Evolutionary conservation across 2,797 vertebrate species (phyloP).

Genomic region (Cygnus olor): DNA sequence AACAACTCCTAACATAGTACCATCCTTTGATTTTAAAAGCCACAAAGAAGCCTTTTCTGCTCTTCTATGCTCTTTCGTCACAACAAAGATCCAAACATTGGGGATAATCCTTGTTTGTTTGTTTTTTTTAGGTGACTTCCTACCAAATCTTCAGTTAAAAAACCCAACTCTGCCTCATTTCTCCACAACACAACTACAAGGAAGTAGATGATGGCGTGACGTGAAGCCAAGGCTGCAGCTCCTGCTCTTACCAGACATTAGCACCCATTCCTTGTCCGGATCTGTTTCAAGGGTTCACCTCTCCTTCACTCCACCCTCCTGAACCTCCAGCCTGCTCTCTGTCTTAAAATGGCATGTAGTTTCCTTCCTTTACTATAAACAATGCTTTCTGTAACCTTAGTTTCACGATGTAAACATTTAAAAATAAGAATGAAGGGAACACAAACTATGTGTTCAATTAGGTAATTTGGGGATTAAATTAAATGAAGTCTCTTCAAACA

Average conservation of each 20-base stretch:
- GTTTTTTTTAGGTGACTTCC: background rate
- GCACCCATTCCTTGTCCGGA: background rate
- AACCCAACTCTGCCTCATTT: background rate
- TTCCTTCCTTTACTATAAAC: constrained; percentile 69
- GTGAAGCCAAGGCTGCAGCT: background rate
- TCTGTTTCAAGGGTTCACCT: background rate
- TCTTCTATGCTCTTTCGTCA: background rate
- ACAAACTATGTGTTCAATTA: constrained; percentile 30
- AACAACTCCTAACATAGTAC: background rate
- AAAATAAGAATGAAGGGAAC: constrained; percentile 55
- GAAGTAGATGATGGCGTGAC: accelerated
- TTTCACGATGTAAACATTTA: constrained; percentile 54
- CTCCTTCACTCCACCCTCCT: background rate
- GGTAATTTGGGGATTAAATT: constrained; percentile 42
- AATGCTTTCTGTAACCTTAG: constrained; percentile 56
- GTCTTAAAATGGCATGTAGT: constrained; percentile 25
- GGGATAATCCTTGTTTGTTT: background rate
- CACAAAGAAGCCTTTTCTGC: constrained; percentile 9
- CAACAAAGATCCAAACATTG: background rate
- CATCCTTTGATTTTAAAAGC: constrained; percentile 35
- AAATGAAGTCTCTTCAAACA: constrained; percentile 10
- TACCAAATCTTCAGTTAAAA: background rate
- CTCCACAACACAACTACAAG: background rate
- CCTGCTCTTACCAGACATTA: background rate
- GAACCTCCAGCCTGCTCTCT: constrained; percentile 23